Evolutionary conservation across 2,797 vertebrate genomes (phyloP).

Genomic region (Garrulus glandarius): DNA sequence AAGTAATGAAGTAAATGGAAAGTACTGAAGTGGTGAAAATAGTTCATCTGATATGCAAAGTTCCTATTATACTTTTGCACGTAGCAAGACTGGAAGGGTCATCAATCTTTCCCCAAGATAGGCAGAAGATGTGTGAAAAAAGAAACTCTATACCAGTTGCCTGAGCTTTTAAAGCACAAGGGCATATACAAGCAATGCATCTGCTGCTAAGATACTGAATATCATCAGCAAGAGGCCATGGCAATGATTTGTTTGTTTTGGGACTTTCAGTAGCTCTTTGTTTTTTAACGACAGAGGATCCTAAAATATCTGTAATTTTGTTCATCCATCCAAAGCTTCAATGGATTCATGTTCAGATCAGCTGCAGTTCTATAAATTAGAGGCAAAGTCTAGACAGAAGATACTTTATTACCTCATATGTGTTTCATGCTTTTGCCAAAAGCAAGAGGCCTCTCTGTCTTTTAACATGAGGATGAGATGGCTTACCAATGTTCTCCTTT

Average conservation of each 20-base stretch:
- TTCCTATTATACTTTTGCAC: background rate
- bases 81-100: background rate
- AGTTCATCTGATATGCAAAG: background rate
- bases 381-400: background rate
- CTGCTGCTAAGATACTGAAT: background rate
- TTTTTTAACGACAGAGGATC: background rate
- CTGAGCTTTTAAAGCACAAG: background rate
- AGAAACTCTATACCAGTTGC: background rate
- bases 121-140: background rate
- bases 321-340: background rate
- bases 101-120: background rate
- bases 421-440: background rate
- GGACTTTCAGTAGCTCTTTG: background rate
- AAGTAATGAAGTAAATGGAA: background rate
- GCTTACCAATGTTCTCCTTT: background rate
- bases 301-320: background rate
- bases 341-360: background rate
- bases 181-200: background rate
- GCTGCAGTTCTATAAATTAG: background rate
- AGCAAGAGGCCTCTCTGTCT: background rate
- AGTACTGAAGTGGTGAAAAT: background rate
- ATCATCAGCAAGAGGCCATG: background rate
- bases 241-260: background rate
- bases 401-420: background rate
- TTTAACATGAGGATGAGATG: background rate